Conservation (phyloP, 2,888 invertebrate species). For the Chloroclystis v-ata region DNA sequence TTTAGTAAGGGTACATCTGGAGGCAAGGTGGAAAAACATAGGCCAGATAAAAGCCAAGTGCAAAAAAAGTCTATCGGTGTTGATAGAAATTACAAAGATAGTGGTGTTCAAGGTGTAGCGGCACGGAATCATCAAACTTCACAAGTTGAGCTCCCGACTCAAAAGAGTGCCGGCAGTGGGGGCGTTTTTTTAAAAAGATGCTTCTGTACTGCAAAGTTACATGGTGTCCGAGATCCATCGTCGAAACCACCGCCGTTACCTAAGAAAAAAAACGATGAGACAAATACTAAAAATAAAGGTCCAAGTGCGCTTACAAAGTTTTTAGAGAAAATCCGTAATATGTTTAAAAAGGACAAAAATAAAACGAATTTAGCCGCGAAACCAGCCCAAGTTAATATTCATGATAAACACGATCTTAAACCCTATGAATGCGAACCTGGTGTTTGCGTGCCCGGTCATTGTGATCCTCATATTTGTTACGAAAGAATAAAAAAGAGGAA, state of each 20-base stretch:
- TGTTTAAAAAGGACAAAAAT: too few species aligned
- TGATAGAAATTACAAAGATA: not conserved
- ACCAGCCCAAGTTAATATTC: too few species aligned
- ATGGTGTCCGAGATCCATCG: not conserved
- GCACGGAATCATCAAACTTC: not conserved
- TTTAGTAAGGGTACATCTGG: too few species aligned
- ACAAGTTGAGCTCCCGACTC: not conserved
- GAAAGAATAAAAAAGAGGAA: conserved; percentile 33
- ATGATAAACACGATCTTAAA: conserved; percentile 8
- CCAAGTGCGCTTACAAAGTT: too few species aligned
- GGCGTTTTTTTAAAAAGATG: conserved; percentile 30
- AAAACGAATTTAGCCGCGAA: too few species aligned
- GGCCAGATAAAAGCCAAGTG: not conserved
- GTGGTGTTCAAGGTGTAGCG: not conserved
- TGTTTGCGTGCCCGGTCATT: conserved; percentile 35
- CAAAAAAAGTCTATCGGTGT: not conserved
- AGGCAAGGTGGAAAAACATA: not conserved
- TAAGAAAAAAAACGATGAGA: too few species aligned
- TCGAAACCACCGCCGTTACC: not conserved
- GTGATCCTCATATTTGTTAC: conserved; percentile 35
- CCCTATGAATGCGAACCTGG: conserved; percentile 37
- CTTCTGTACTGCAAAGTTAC: conserved; percentile 28
- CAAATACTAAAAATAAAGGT: too few species aligned
- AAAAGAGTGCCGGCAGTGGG: not conserved
- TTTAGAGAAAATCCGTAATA: too few species aligned